Base-by-base conservation (phyloP, 2,888 invertebrate genomes). In the Scrobipalpa costella region DNA sequence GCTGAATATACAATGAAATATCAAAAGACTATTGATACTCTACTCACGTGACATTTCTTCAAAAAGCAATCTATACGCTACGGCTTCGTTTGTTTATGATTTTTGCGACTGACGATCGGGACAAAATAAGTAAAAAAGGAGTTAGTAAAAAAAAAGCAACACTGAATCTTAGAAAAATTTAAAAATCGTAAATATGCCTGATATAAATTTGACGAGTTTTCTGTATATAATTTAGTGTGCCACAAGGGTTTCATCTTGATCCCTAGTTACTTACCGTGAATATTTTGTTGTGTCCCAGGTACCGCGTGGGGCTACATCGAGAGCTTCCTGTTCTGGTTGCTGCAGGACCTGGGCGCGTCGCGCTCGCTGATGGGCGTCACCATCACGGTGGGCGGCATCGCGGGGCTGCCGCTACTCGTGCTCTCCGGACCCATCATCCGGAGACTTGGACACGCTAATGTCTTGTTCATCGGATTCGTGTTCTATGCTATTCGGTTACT, bases 221-320 rank as follows among this genome's bases (percentile, higher is more conserved):
- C 34, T 34, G 5, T 27, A 27, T 27, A 27, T 3, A 27, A 27
- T 27, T 7, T 44, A n/a, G 44, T n/a, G 15, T 44, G 44, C 44
- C 7, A 7, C 44, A 44, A 6, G 44, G 44, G n/a, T 44, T n/a
- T 15, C 15, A 44, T 9, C 15, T 44, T 44, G 15, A 2, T n/a
- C 44, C 44, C 7, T 13, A 13, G 40, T 40, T 50, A 7, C 9
- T 19, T 1, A 50, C 9, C 17, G 49, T 49, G 33, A n/a, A 11
- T 52, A 7, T n/a, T n/a, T 34, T 55, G 34, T 7, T 52, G 27
- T 52, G 0, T 52, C 11, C 13, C 83, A 96, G 96, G 96, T 38
- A 94, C 94, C 21, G 95, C 95, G n/a, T 96, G 95, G 95, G 96
- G 96, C 44, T 96, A 95, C 84, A 94, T 96, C 71, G 96, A 96